Base-by-base conservation (phyloP, 2,888 invertebrate species). In the Tachina fera region DNA sequence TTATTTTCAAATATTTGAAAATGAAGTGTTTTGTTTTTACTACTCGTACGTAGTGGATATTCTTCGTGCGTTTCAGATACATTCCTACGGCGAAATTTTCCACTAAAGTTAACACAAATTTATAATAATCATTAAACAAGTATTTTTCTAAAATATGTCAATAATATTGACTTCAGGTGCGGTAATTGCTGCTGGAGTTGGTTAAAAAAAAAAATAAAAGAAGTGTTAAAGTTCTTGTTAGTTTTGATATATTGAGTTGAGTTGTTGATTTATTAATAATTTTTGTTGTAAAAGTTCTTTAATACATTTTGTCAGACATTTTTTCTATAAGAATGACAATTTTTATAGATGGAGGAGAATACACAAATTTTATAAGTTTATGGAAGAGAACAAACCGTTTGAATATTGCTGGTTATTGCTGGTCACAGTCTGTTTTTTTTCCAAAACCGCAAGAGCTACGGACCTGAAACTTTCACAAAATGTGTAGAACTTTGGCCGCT, bases 1-100 rank as follows among this genome's bases (percentile, higher is more conserved):
- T 63, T 63, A 53, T 79, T 71, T 78, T 70, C 3, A 49, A 74
- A 60, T 68, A 61, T 81, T 81, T 74, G 51, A 61, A 68, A 75
- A 61, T 31, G 22, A n/a, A 39, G 61, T 39, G 43, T 51, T 51
- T 58, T 47, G 39, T 31, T 47, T 61, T 53, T 60, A 49, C 49
- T 65, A 72, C 71, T 56, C n/a, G n/a, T 56, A 67, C 45, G n/a
- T n/a, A n/a, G n/a, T n/a, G 75, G 75, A 56, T 53, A 75, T 71
- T 79, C 61, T n/a, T 71, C 31, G 56, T 47, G 71, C 16, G 56
- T 47, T 79, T 56, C 70, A 43, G 31, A 51, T 70, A 61, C 43
- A 53, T 60, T 70, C 56, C 56, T 76, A 47, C 9, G 8, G 16
- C 10, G 45, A 75, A 51, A 45, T 70, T 67, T 80, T 47, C 65